Evolutionary conservation across 2,797 vertebrate species (phyloP), one percentile per base, ranked within the genome.

Genomic region (Mormyrus proboscirostris): DNA sequence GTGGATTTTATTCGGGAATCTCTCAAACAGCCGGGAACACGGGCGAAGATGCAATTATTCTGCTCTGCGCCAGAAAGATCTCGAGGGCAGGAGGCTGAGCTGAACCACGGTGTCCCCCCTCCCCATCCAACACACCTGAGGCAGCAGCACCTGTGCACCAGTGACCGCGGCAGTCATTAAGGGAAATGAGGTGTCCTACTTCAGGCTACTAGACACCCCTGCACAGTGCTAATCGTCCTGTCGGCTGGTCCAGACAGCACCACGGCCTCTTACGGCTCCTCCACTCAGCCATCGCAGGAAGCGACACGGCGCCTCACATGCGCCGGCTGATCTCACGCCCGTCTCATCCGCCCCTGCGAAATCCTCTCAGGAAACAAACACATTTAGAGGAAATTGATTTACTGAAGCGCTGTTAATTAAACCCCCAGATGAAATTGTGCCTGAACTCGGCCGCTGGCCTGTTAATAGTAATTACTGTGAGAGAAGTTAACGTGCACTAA

Each of bases 381-480:
- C 41, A 29, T 50, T 84, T 50, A n/a, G 82, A 47, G 47, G 82
- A 50, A 84, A 84, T 10, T 84, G 41, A 47, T 47, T 84, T 84
- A 49, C 82, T 50, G 19, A 50, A 84, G 82, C 47, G 41, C 44
- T 25, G 82, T 84, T 84, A 84, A 84, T 84, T 84, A 84, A 84
- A 50, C 8, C 73, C 73, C 73, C 41, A 84, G 47, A 84, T 84
- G 82, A 84, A 49, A 50, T 50, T 84, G 82, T 49, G 85, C 85
- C 50, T 86, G 22, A 55, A 86, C 51, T 57, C 85, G 16, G 14
- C 85, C 33, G 12, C 51, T 51, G 25, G 25, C 29, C 25, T 86
- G 51, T 16, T 86, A 86, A 57, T 55, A 57, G 19, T 86, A 86
- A 50, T 86, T 86, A 86, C 53, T 22, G 22, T n/a, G 87, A 47